Percentiles rank a stretch among this genome's conserved stretches.
These are phyloP conservation scores for Petrocephalus microphthalmus DNA, from an alignment of 2,113 vertebrate species.

Conservation along the genomic window DNA sequence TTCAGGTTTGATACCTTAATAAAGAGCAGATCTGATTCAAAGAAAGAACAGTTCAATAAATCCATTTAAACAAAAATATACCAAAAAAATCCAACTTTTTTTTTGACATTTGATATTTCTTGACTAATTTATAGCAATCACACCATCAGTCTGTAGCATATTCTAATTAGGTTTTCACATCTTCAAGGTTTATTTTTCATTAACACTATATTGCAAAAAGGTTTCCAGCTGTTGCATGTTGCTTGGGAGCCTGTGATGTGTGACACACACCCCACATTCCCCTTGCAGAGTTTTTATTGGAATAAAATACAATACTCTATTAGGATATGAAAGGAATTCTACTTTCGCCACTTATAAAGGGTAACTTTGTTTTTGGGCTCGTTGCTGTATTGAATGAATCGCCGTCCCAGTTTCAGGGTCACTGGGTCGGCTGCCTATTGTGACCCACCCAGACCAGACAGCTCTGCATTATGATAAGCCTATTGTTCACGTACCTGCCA, in stretches of 20 bases:
- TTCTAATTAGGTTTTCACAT: not conserved
- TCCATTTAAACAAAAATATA: not conserved
- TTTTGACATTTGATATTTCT: not conserved
- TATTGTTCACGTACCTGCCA: not conserved
- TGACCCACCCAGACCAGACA: not conserved
- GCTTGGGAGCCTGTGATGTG: not conserved
- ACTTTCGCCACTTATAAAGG: not conserved
- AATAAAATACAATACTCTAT: not conserved
- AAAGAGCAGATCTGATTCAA: too few species aligned
- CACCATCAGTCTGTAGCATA: not conserved
- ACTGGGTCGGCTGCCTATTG: not conserved
- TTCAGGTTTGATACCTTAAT: not conserved
- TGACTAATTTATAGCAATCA: not conserved
- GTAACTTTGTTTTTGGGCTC: not conserved
- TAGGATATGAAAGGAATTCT: not conserved
- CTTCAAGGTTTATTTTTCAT: not conserved
- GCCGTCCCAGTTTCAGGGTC: not conserved
- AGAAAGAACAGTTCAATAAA: not conserved
- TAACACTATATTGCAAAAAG: too few species aligned
- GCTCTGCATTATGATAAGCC: not conserved
- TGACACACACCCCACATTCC: not conserved
- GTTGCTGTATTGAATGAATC: not conserved
- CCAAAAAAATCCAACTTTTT: not conserved
- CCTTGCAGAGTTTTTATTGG: not conserved
- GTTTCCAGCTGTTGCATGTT: not conserved